Evolutionary conservation across 2,797 vertebrate species (phyloP).

Genomic region (Cheracebus regulus): DNA sequence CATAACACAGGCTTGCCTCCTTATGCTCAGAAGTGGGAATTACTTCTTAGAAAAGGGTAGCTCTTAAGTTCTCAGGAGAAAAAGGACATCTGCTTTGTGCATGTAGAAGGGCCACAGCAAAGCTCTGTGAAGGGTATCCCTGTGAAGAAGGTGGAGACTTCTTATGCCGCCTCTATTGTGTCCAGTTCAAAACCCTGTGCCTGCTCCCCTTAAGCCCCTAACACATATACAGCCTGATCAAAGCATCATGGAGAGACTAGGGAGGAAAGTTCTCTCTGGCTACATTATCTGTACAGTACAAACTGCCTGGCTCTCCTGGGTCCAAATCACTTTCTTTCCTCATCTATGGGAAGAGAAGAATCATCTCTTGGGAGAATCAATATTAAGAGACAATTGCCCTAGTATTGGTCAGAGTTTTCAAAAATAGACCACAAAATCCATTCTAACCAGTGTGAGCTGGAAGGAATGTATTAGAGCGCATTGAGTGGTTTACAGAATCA

Average conservation of each 20-base stretch:
- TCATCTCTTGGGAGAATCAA: not conserved
- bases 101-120: not conserved
- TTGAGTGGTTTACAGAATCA: not conserved
- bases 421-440: not conserved
- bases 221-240: not conserved
- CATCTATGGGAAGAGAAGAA: not conserved
- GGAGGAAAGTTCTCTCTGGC: not conserved
- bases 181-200: not conserved
- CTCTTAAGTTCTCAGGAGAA: not conserved
- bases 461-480: not conserved
- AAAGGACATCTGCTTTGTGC: not conserved
- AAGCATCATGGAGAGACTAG: not conserved
- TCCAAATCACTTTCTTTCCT: not conserved
- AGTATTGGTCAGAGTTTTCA: not conserved
- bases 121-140: not conserved
- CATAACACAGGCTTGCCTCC: not conserved
- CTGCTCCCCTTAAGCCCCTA: not conserved
- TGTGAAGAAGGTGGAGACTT: not conserved
- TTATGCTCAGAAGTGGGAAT: not conserved
- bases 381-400: not conserved
- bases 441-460: not conserved
- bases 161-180: not conserved
- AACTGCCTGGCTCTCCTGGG: not conserved
- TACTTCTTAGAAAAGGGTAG: not conserved
- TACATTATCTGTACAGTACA: too few relatives aligned